Evolutionary conservation across 2,888 invertebrate genomes (phyloP).

Genomic region (Lithophane socia): DNA sequence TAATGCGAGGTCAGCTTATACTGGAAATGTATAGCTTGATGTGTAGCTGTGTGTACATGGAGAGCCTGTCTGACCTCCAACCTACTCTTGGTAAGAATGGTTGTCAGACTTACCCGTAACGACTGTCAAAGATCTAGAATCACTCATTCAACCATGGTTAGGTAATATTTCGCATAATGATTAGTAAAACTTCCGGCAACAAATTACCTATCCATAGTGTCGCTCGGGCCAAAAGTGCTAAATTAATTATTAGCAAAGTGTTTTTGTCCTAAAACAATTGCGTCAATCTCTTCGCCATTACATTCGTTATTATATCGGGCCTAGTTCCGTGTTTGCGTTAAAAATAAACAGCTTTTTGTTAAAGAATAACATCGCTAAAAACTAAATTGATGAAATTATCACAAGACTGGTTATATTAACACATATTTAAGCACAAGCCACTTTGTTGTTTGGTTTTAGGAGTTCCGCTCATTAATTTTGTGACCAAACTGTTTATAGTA

Average conservation of each 20-base stretch:
- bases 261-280: conserved; percentile 18
- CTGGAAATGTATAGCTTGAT: no score
- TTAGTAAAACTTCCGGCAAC: neutral
- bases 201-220: conserved; percentile 7
- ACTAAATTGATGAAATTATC: conserved; percentile 37
- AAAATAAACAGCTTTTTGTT: conserved; percentile 22
- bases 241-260: conserved; percentile 23
- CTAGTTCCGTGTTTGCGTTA: conserved; percentile 51
- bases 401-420: conserved; percentile 40
- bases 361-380: conserved; percentile 13
- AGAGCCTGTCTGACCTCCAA: neutral
- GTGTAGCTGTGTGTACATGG: no score
- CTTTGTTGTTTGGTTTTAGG: neutral
- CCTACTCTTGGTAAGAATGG: neutral
- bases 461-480: neutral
- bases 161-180: no score
- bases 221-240: neutral
- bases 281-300: conserved; percentile 26
- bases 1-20: no score
- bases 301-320: conserved; percentile 1
- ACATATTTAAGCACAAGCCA: conserved; percentile 18
- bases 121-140: neutral
- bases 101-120: neutral
- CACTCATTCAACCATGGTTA: no score
- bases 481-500: neutral